Evolutionary conservation across 2,113 vertebrate genomes (phyloP).

Genomic region (Protobothrops mucrosquamatus): DNA sequence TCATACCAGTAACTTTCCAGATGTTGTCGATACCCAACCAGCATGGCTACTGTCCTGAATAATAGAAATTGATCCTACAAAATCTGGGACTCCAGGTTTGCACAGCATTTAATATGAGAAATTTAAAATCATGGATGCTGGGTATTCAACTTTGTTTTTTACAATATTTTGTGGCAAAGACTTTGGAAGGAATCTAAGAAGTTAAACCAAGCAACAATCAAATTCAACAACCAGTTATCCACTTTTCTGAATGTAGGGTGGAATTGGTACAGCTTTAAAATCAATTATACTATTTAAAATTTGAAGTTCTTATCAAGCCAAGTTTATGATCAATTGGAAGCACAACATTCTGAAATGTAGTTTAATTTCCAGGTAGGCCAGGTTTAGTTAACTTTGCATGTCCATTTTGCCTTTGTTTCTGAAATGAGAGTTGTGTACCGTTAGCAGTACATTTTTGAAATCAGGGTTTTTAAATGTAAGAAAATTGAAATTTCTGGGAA

Average conservation of each 20-base stretch:
- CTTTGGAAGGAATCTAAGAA: not conserved
- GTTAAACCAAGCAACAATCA: not conserved
- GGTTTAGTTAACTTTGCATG: not conserved
- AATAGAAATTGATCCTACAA: too few relatives aligned
- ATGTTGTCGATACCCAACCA: not conserved
- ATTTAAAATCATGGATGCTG: not conserved
- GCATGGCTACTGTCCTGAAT: not conserved
- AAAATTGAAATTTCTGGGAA: not conserved
- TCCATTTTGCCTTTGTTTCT: not conserved
- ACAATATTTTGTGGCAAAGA: not conserved
- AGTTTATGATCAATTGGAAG: conserved; percentile 10
- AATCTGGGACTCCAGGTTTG: not conserved
- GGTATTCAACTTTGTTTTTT: not conserved
- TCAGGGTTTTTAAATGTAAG: not conserved
- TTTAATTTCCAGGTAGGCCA: not conserved
- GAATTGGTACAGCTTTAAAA: not conserved
- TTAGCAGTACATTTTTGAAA: not conserved
- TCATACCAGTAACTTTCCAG: not conserved
- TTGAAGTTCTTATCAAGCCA: not conserved
- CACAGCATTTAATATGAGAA: not conserved
- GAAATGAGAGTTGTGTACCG: not conserved
- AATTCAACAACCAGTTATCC: not conserved
- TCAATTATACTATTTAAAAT: not conserved
- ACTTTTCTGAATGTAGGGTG: not conserved
- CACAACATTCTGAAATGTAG: not conserved